Evolutionary conservation across 2,797 vertebrate species (phyloP).

Genomic region (Trachops cirrhosus): DNA sequence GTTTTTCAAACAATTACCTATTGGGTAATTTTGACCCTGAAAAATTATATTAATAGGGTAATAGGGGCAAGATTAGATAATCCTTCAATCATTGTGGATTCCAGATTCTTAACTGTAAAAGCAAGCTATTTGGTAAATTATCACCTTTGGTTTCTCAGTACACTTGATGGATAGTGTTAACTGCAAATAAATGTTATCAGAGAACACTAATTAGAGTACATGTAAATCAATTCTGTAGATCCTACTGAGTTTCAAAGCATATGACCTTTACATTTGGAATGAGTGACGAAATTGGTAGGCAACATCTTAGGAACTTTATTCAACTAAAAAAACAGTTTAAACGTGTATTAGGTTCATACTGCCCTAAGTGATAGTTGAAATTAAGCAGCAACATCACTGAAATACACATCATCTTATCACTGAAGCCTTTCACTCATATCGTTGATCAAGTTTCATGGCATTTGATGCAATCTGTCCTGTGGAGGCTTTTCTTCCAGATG

Average conservation of each 20-base stretch:
- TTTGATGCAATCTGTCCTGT: neutral
- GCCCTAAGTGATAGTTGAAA: neutral
- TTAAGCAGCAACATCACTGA: neutral
- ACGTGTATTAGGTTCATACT: neutral
- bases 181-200: neutral
- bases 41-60: neutral
- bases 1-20: neutral
- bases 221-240: neutral
- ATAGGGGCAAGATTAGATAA: neutral
- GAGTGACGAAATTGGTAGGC: neutral
- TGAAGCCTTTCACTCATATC: neutral
- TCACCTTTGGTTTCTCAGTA: constrained; percentile 11
- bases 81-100: neutral
- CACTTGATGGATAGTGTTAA: neutral
- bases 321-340: neutral
- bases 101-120: neutral
- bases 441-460: neutral
- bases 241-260: neutral
- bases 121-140: neutral
- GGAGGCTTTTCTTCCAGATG: neutral
- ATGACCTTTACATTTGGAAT: neutral
- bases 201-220: neutral
- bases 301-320: neutral
- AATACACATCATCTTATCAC: neutral
- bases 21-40: neutral